Conservation (phyloP, 2,888 invertebrate species). For the Parnassius apollo region DNA sequence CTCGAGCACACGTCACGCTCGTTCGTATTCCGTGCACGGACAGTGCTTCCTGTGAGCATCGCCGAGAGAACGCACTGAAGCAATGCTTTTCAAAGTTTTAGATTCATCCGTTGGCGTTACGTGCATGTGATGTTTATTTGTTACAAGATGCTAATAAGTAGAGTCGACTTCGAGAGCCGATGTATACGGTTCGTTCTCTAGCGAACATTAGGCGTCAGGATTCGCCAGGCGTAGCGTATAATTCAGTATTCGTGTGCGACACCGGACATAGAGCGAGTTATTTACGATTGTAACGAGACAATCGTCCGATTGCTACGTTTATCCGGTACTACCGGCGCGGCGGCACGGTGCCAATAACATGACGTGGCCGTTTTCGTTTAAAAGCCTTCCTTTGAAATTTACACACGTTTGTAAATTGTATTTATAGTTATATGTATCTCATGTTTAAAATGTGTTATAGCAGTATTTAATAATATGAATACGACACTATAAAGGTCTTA, state of each 20-base stretch:
- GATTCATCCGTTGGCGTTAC: conserved; percentile 34
- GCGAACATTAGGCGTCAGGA: conserved; percentile 40
- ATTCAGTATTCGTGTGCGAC: conserved; percentile 70
- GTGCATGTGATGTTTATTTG: conserved; percentile 31
- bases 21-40: conserved; percentile 73
- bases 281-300: conserved; percentile 78
- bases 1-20: conserved; percentile 59
- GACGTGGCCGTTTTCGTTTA: conserved; percentile 76
- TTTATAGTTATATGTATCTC: conserved; percentile 51
- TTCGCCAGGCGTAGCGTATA: conserved; percentile 56
- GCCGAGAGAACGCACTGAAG: conserved; percentile 48
- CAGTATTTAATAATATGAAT: too few species aligned
- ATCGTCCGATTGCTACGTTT: conserved; percentile 72
- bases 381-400: conserved; percentile 70
- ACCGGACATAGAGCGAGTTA: conserved; percentile 75
- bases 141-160: conserved; percentile 28
- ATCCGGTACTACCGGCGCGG: conserved; percentile 66
- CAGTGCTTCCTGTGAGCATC: conserved; percentile 64
- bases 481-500: too few species aligned
- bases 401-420: conserved; percentile 64
- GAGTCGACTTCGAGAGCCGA: conserved; percentile 12
- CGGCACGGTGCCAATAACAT: conserved; percentile 68
- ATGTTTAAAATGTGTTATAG: background rate
- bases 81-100: conserved; percentile 45
- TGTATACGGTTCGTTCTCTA: conserved; percentile 24